Conservation (phyloP, 2,888 invertebrate genomes). For the Apamea epomidion region DNA sequence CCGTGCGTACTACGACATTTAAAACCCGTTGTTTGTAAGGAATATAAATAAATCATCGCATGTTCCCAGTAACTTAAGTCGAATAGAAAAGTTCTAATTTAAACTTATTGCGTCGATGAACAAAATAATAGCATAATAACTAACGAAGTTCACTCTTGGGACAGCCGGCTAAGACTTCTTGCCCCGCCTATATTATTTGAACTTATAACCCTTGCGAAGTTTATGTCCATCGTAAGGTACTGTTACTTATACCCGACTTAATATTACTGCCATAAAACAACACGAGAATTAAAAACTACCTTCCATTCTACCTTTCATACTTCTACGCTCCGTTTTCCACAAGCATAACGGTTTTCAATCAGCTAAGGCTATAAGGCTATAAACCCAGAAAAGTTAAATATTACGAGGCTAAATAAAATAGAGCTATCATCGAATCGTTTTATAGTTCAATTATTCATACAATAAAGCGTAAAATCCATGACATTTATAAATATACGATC, state of each 20-base stretch:
- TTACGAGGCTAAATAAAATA: slow-evolving; percentile 64
- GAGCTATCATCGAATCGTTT: slow-evolving; percentile 64
- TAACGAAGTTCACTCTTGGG: slow-evolving; percentile 44
- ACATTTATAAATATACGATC: slow-evolving; percentile 82
- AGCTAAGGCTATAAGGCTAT: slow-evolving; percentile 18
- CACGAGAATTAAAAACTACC: slow-evolving; percentile 1
- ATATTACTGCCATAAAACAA: slow-evolving; percentile 41
- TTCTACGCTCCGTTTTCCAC: slow-evolving; percentile 44
- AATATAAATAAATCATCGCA: slow-evolving; percentile 3
- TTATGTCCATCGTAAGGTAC: slow-evolving; percentile 50
- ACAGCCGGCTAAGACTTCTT: slow-evolving; percentile 38
- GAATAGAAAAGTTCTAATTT: slow-evolving; percentile 46
- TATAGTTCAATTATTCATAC: slow-evolving; percentile 74
- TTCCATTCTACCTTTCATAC: too few relatives aligned
- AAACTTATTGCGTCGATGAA: slow-evolving; percentile 42
- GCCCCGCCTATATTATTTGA: slow-evolving; percentile 62
- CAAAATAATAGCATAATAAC: slow-evolving; percentile 53
- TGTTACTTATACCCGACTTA: slow-evolving; percentile 45
- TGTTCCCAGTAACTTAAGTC: slow-evolving; percentile 5
- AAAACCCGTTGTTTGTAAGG: background rate
- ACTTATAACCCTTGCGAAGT: slow-evolving; percentile 51
- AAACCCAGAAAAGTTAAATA: slow-evolving; percentile 36
- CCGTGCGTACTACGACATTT: background rate
- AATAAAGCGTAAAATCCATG: slow-evolving; percentile 79
- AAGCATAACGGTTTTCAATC: slow-evolving; percentile 47